These are phyloP conservation scores for Sebastes umbrosus DNA, from an alignment of 2,797 vertebrate species.

Conservation along the genomic window DNA sequence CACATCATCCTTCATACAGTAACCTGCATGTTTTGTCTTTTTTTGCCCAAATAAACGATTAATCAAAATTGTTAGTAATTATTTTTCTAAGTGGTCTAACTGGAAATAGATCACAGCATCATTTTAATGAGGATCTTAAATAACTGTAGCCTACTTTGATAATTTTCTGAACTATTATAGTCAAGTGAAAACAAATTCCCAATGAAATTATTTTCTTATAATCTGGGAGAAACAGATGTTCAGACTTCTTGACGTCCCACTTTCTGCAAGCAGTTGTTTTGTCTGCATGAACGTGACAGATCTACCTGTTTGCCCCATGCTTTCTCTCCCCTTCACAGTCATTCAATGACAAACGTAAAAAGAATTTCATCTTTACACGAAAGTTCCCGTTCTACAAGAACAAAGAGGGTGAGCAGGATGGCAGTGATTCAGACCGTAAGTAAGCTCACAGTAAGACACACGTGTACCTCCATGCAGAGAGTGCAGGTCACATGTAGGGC, in stretches of 20 bases:
- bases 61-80: not conserved
- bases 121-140: not conserved
- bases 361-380: slow-evolving; percentile 99
- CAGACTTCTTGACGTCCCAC: slow-evolving; percentile 84
- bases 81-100: not conserved
- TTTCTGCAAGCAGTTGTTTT: slow-evolving; percentile 87
- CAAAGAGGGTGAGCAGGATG: slow-evolving; percentile 98
- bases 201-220: not conserved
- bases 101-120: not conserved
- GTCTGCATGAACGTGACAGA: slow-evolving; percentile 98
- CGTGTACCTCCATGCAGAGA: slow-evolving; percentile 23
- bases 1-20: too few relatives aligned
- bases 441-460: slow-evolving; percentile 75
- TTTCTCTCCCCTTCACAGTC: slow-evolving; percentile 98
- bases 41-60: not conserved
- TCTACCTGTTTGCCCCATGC: slow-evolving; percentile 94
- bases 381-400: slow-evolving; percentile 99
- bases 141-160: not conserved
- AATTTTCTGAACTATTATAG: not conserved
- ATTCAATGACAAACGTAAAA: slow-evolving; percentile 99
- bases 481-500: slow-evolving; percentile 59
- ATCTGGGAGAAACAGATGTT: not conserved
- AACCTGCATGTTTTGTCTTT: not conserved
- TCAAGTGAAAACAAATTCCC: not conserved
- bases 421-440: slow-evolving; percentile 98